Evolutionary conservation across 64 coral and sea anemone species (phyloP), one percentile per base, ranked within the genome.

Genomic region (Montipora cactus): DNA sequence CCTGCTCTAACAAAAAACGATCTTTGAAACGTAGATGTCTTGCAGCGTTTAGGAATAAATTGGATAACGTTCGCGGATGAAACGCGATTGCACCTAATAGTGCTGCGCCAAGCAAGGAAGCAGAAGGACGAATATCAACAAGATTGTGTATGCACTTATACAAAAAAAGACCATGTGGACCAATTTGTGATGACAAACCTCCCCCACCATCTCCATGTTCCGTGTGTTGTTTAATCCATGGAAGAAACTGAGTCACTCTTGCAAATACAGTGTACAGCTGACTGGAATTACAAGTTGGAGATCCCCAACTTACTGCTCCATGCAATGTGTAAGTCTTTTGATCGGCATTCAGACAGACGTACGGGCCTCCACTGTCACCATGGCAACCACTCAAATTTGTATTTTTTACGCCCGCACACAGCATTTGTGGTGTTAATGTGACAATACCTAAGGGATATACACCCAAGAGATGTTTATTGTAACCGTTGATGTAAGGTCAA

Each of bases 321-420:
- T 81, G 80, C 2, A 71, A 21, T 15, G 76, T 51, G 59, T 68
- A 78, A 2, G 75, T 79, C 21, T 52, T 78, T 37, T 6, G 3
- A 11, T 78, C 88, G 11, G 88, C 20, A 80, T 90, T 90, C 2
- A 79, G 67, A 45, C 89, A 91, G 22, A 74, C 89, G 50, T 91
- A 91, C 6, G 89, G 89, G 47, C 89, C 89, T 72, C 89, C 89
- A 67, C 89, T 91, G 78, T 91, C 89, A 74, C 89, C 89, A 91
- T 91, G 89, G 20, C 89, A 91, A 91, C 89, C 89, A 37, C 89
- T 91, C 44, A 91, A 57, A 57, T 59, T 82, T 14, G 89, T 84
- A 19, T 89, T 78, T 25, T 81, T 62, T 0, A 71, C 80, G 18
- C 89, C 89, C 0, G 89, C 89, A 25, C 89, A 91, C 48, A 91